Conservation (phyloP, 2,113 vertebrate genomes). For the Phyllopteryx taeniolatus region DNA sequence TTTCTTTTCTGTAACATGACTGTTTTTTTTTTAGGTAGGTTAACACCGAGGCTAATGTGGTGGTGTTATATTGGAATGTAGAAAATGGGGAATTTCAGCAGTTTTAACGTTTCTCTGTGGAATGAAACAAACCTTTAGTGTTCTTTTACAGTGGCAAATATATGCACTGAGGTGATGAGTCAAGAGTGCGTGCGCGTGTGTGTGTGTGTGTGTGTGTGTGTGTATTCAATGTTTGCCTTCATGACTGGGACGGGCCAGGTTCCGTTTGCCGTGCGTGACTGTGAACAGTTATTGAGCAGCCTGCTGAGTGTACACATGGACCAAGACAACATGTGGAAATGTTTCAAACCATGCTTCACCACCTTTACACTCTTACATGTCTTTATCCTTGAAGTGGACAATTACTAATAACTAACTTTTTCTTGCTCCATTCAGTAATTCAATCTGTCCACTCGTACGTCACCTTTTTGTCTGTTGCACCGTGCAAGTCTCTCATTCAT, state of each 20-base stretch:
- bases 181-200: not conserved
- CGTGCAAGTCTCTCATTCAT: slow-evolving; percentile 71
- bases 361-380: slow-evolving; percentile 4
- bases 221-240: slow-evolving; percentile 30
- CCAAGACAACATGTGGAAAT: slow-evolving; percentile 30
- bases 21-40: not conserved
- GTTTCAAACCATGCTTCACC: slow-evolving; percentile 31
- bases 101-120: slow-evolving; percentile 16
- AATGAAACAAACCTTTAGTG: slow-evolving; percentile 22
- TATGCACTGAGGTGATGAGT: slow-evolving; percentile 6
- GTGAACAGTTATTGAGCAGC: slow-evolving; percentile 26
- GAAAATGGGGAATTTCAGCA: slow-evolving; percentile 16
- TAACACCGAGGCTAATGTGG: slow-evolving; percentile 1
- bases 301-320: slow-evolving; percentile 43
- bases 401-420: slow-evolving; percentile 15
- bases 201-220: not conserved
- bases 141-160: slow-evolving; percentile 31
- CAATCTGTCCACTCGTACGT: slow-evolving; percentile 13
- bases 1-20: not conserved
- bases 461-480: slow-evolving; percentile 54
- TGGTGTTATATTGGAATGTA: slow-evolving; percentile 38
- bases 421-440: not conserved
- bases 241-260: slow-evolving; percentile 16
- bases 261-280: slow-evolving; percentile 55
- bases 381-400: slow-evolving; percentile 14